Evolutionary conservation across 2,113 vertebrate species (phyloP).

Genomic region (Nymphicus hollandicus): DNA sequence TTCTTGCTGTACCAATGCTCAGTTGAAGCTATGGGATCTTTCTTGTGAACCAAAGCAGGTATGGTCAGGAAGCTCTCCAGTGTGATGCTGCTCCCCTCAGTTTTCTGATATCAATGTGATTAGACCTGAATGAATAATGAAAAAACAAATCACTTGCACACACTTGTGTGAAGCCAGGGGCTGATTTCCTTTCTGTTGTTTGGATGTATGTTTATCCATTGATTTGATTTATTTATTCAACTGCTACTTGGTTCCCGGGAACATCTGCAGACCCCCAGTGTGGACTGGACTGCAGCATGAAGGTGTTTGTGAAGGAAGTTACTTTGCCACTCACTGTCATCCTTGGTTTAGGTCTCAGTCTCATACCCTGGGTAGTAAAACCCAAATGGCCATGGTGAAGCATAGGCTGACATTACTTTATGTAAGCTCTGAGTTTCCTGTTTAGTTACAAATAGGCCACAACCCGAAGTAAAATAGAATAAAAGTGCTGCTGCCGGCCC

Average conservation of each 20-base stretch:
- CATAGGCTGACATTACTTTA: background rate
- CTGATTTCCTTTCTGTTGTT: background rate
- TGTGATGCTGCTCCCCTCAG: background rate
- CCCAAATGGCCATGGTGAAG: background rate
- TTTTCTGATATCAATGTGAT: background rate
- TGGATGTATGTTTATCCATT: background rate
- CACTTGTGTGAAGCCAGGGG: rapidly evolving
- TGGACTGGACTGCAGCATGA: background rate
- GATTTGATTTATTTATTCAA: background rate
- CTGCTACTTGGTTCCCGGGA: background rate
- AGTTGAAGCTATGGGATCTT: background rate
- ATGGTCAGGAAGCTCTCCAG: background rate
- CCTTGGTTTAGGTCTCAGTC: background rate
- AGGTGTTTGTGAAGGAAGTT: background rate
- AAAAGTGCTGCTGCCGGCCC: background rate
- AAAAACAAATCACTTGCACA: background rate
- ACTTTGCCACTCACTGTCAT: background rate
- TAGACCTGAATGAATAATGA: background rate
- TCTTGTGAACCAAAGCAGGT: background rate
- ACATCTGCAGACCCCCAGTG: background rate
- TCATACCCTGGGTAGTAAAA: background rate
- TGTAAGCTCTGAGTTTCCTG: background rate
- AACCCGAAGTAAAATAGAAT: background rate
- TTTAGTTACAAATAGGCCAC: background rate
- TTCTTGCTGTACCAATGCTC: background rate